These are phyloP conservation scores for Leucania comma DNA, from an alignment of 2,888 invertebrate genomes.

Conservation along the genomic window DNA sequence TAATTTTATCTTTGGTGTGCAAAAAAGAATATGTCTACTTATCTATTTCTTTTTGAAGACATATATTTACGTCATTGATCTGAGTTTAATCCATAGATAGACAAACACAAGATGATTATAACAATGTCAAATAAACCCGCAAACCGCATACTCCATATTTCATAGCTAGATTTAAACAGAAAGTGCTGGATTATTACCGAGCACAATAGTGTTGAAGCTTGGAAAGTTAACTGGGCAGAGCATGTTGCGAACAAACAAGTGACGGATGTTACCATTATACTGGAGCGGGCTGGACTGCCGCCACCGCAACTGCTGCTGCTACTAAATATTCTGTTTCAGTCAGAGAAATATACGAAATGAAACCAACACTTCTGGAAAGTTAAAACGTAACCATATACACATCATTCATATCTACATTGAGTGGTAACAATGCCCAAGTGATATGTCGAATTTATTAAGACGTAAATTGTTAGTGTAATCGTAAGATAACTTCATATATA, in stretches of 20 bases:
- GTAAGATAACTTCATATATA: no score
- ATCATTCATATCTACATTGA: not conserved
- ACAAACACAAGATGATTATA: not conserved
- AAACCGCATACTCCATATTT: constrained; percentile 18
- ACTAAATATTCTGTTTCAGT: constrained; percentile 51
- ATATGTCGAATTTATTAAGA: no score
- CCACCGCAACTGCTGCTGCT: constrained; percentile 37
- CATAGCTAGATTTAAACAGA: constrained; percentile 30
- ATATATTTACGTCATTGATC: no score
- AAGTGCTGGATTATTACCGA: constrained; percentile 36
- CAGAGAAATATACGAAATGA: constrained; percentile 32
- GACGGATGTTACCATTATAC: constrained; percentile 44
- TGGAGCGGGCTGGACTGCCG: constrained; percentile 22
- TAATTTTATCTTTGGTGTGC: no score
- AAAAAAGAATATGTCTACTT: no score
- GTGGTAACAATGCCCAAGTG: no score
- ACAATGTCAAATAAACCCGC: not conserved
- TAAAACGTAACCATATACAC: not conserved
- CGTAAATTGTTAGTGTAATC: no score
- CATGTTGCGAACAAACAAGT: constrained; percentile 46
- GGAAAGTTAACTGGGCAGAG: constrained; percentile 41
- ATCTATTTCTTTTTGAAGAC: no score
- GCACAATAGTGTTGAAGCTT: constrained; percentile 35
- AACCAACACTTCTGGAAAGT: constrained; percentile 14
- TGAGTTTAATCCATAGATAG: no score